Evolutionary conservation across 2,888 invertebrate species (phyloP), one percentile per base, ranked within the genome.

Genomic region (Tenodera sinensis): DNA sequence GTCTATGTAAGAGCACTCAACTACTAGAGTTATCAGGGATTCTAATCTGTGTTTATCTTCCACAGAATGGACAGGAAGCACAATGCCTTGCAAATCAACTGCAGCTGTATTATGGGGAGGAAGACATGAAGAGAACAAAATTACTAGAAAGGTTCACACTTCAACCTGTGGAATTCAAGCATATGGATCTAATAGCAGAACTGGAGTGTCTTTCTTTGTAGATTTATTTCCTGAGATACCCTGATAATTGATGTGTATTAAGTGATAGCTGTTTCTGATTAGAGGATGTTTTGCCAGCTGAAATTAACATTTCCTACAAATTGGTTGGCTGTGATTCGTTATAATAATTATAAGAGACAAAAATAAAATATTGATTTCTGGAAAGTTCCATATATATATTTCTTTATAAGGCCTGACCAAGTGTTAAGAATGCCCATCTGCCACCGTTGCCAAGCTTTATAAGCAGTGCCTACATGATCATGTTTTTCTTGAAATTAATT

Each of bases 21-120:
- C n/a, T n/a, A n/a, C n/a, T n/a, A n/a, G n/a, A n/a, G n/a, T n/a
- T n/a, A n/a, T n/a, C 6, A 34, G 7, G 7, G 34, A 34, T 34
- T 12, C 42, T 42, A 12, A 42, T 12, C 42, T 34, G 28, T 85
- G 30, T 85, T 85, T 86, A n/a, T 82, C 86, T 71, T 42, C 91
- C 91, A 71, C 91, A 93, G 89, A 96, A 94, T 92, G 96, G 95
- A 0, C 95, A 96, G 92, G 98, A 98, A 93, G 98, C 98, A 0
- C 97, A 97, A 92, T 98, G 97, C 92, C 93, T 98, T 88, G 97
- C 96, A 0, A 98, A 98, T 93, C 97, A 98, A 93, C 93, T 98
- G 90, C 97, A 98, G 93, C 94, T 98, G 93, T 98, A 97, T 93
- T 98, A 98, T 92, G 95, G 95, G 87, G 95, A 96, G 91, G 94